Evolutionary conservation across 2,888 invertebrate species (phyloP), one percentile per base, ranked within the genome.

Genomic region (Adelphocoris suturalis): DNA sequence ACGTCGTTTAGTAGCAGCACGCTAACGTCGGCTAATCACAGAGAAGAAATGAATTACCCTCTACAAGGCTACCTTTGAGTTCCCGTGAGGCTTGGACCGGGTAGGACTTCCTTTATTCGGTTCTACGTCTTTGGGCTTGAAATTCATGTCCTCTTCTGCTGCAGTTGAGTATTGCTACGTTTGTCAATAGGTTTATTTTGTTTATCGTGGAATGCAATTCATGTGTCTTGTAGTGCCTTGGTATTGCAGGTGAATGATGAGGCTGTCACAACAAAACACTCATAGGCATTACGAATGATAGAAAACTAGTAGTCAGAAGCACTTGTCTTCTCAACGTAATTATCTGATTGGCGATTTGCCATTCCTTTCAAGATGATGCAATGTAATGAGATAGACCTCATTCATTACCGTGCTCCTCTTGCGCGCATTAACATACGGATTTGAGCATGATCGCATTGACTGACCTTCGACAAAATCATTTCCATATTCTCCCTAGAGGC

Each of bases 1-100:
- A 68, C 23, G 68, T 23, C 68, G 68, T 68, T 68, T 68, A 68
- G 68, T 68, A 68, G 68, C 68, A 23, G 52, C 82, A 82, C 82
- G 82, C 82, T 19, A 82, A 82, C 82, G 47, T 82, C 52, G 23
- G 27, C 82, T 55, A 82, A 52, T 82, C 82, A 82, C n/a, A 48
- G 82, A 23, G 23, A 52, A 48, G 85, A 85, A 37, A 57, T 37
- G 28, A 85, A 85, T 61, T 85, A 37, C n/a, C 85, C 61, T 85
- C n/a, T 27, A 85, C 85, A 85, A 85, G 85, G 85, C 61, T 85
- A 61, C 85, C 19, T 85, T 37, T 57, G 85, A 19, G 27, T 85
- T 57, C 85, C 61, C 85, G 19, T 85, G 61, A 85, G 61, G 61
- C 52, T 47, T 19, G 19, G 84, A 55, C 27, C 13, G 11, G 27